Evolutionary conservation across 2,113 vertebrate species (phyloP).

Genomic region (Acanthisitta chloris): DNA sequence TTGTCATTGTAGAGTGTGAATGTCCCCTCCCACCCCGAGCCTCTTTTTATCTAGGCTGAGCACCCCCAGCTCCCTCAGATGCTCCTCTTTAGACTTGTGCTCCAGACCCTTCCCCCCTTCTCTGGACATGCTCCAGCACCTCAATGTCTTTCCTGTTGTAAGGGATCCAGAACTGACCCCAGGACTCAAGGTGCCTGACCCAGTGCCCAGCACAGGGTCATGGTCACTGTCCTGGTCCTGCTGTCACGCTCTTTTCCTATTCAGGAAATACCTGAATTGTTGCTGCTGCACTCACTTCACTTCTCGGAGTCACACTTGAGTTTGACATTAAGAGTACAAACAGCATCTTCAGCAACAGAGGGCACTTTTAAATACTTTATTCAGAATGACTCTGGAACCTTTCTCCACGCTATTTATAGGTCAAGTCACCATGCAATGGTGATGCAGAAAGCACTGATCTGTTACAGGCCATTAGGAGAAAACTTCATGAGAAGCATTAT

Average conservation of each 20-base stretch:
- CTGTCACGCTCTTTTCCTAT: fast-evolving
- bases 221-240: background rate
- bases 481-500: slow-evolving; percentile 6
- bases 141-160: background rate
- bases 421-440: background rate
- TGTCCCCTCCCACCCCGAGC: background rate
- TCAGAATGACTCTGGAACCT: background rate
- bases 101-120: background rate
- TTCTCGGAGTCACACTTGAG: fast-evolving
- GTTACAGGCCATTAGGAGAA: background rate
- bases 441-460: background rate
- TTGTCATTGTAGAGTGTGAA: background rate
- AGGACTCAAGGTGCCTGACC: background rate
- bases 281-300: background rate
- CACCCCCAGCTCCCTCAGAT: background rate
- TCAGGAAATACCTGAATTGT: background rate
- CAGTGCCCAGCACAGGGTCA: background rate
- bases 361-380: background rate
- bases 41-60: background rate
- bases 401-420: background rate
- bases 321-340: background rate
- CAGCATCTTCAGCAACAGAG: background rate
- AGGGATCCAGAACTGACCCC: background rate
- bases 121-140: background rate
- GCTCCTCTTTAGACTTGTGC: background rate